phyloP scores from a whole-genome alignment of 2,113 vertebrate genomes.

The Tiliqua scincoides region DNA sequence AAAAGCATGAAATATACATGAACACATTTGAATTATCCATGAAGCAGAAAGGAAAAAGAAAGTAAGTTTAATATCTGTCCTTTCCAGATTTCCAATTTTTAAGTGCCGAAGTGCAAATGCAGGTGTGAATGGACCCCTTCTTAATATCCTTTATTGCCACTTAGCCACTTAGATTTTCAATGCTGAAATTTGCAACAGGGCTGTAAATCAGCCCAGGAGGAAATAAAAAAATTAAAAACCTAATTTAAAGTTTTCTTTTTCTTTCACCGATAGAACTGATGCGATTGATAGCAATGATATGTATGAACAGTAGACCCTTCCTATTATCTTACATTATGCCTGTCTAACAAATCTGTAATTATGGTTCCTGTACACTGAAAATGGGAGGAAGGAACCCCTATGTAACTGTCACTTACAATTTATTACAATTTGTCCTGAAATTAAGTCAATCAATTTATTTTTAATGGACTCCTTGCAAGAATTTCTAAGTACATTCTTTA shows the following conservation, averaged over 20 bases:
- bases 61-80: conserved; percentile 1
- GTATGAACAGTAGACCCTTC: neutral
- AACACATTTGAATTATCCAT: conserved; percentile 24
- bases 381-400: conserved; percentile 22
- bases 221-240: conserved; percentile 17
- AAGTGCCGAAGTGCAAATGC: neutral
- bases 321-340: conserved; percentile 27
- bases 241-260: conserved; percentile 24
- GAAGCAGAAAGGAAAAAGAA: neutral
- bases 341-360: conserved; percentile 49
- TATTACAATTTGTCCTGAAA: conserved; percentile 61
- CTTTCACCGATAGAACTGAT: neutral
- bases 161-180: conserved; percentile 26
- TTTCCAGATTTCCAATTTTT: conserved; percentile 12
- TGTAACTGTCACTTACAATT: conserved; percentile 65
- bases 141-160: neutral
- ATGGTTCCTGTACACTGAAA: conserved; percentile 29
- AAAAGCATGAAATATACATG: conserved; percentile 38
- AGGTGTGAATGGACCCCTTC: neutral
- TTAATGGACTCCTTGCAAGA: conserved; percentile 73
- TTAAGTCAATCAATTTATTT: conserved; percentile 76
- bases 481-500: conserved; percentile 66
- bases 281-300: neutral
- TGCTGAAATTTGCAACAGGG: conserved; percentile 6
- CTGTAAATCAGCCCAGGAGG: conserved; percentile 13